Evolutionary conservation across 2,888 invertebrate genomes (phyloP).

Genomic region (Cremastinae sp.): DNA sequence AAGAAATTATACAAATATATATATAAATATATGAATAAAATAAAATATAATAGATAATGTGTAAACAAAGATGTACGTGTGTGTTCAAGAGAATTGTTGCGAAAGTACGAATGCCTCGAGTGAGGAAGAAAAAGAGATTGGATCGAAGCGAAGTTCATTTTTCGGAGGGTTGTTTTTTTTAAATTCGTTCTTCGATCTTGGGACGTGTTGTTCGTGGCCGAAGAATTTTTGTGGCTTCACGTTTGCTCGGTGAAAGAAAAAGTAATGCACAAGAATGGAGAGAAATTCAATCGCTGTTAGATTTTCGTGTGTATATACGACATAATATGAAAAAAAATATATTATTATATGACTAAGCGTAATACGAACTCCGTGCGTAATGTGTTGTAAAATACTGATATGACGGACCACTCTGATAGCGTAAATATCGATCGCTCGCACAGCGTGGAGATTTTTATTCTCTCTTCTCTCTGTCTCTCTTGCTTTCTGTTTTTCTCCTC

Average conservation of each 20-base stretch:
- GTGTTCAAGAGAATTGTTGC: constrained; percentile 25
- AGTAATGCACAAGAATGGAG: neutral
- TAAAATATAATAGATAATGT: constrained; percentile 27
- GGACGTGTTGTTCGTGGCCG: neutral
- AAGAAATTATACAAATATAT: constrained; percentile 61
- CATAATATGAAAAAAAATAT: constrained; percentile 49
- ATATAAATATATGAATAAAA: constrained; percentile 52
- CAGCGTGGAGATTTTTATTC: constrained; percentile 39
- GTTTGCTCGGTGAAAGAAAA: constrained; percentile 26
- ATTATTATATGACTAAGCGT: constrained; percentile 56
- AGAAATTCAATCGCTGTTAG: constrained; percentile 26
- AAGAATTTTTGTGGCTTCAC: neutral
- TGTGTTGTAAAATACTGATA: constrained; percentile 48
- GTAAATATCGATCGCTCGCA: constrained; percentile 46
- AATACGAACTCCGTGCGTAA: constrained; percentile 44
- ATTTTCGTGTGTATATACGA: constrained; percentile 39
- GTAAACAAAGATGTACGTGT: constrained; percentile 11
- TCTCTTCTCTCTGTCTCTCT: constrained; percentile 19
- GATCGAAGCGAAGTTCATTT: constrained; percentile 57
- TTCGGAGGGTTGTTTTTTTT: neutral
- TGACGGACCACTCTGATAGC: constrained; percentile 50
- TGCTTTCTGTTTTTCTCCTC: constrained; percentile 18
- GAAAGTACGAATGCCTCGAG: constrained; percentile 44
- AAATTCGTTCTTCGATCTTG: constrained; percentile 3
- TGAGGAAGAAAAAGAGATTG: constrained; percentile 35